phyloP scores from a whole-genome alignment of 2,888 invertebrate species.

The Hyposoter dolosus region DNA sequence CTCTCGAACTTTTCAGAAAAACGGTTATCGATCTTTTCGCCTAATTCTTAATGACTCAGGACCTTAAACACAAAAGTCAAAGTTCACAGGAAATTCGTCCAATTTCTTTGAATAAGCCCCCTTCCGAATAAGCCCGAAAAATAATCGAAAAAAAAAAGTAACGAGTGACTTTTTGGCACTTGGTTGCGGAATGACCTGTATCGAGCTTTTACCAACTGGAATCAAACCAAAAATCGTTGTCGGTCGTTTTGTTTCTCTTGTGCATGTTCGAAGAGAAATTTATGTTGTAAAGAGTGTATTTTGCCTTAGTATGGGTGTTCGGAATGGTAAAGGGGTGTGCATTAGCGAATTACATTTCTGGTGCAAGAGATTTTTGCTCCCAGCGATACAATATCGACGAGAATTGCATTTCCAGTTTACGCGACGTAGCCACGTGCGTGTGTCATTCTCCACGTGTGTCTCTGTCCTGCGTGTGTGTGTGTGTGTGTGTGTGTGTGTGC shows the following conservation, averaged over 20 bases:
- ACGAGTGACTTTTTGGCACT: slow-evolving; percentile 28
- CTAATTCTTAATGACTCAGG: too few species aligned
- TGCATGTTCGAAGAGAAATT: slow-evolving; percentile 42
- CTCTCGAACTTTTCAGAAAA: too few species aligned
- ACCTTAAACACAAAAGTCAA: too few species aligned
- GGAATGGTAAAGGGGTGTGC: slow-evolving; percentile 61
- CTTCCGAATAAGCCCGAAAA: neutral
- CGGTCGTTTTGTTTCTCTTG: slow-evolving; percentile 11
- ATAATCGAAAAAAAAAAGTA: slow-evolving; percentile 40
- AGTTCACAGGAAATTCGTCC: too few species aligned
- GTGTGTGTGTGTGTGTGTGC: neutral
- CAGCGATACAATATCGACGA: slow-evolving; percentile 42
- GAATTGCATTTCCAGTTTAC: neutral
- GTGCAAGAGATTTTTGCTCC: slow-evolving; percentile 39
- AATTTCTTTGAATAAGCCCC: too few species aligned
- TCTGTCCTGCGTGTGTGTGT: neutral
- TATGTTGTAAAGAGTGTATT: slow-evolving; percentile 48
- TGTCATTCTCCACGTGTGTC: too few species aligned
- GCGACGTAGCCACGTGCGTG: neutral
- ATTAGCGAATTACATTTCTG: slow-evolving; percentile 68
- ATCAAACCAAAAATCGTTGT: slow-evolving; percentile 42
- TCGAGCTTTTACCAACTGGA: slow-evolving; percentile 28
- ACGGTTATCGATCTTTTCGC: too few species aligned
- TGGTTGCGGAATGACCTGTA: slow-evolving; percentile 9
- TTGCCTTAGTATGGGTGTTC: slow-evolving; percentile 12